These are phyloP conservation scores for Drosophila cognata DNA, from an alignment of 2,888 invertebrate genomes.

Conservation along the genomic window DNA sequence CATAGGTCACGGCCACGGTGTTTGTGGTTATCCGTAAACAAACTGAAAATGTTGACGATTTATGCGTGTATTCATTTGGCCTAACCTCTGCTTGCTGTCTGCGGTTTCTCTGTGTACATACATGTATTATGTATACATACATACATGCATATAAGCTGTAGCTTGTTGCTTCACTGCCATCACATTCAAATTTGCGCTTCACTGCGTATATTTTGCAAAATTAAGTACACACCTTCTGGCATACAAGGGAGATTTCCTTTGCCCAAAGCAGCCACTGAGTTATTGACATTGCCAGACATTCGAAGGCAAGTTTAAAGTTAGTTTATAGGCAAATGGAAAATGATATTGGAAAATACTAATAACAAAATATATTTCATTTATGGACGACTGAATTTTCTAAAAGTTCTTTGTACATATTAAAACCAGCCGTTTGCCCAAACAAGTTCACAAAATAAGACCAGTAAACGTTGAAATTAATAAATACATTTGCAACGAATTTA, in stretches of 20 bases:
- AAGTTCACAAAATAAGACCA: not conserved
- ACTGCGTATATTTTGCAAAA: slow-evolving; percentile 23
- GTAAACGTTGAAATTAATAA: not conserved
- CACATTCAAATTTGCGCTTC: slow-evolving; percentile 35
- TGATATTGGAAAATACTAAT: not conserved
- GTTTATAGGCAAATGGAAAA: not conserved
- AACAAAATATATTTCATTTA: not conserved
- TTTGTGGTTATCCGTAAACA: slow-evolving; percentile 51
- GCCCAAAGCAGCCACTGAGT: not conserved
- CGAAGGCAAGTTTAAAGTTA: not conserved
- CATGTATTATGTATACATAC: not conserved
- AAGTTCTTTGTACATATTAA: not conserved
- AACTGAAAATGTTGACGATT: slow-evolving; percentile 30
- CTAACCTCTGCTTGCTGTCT: slow-evolving; percentile 15
- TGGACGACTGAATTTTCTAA: not conserved
- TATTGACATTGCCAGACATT: not conserved
- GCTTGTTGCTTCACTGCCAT: slow-evolving; percentile 19
- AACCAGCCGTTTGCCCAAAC: not conserved
- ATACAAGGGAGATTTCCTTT: not conserved
- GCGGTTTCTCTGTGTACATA: not conserved
- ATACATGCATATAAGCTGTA: slow-evolving; percentile 11
- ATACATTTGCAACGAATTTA: not conserved
- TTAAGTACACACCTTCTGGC: slow-evolving; percentile 26
- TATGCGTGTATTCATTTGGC: slow-evolving; percentile 2
- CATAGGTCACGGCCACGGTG: slow-evolving; percentile 27